A percentile compares a stretch with the other conserved stretches of the same genome.
These are phyloP conservation scores for Uromys caudimaculatus DNA, from an alignment of 2,797 vertebrate species.

Conservation along the genomic window DNA sequence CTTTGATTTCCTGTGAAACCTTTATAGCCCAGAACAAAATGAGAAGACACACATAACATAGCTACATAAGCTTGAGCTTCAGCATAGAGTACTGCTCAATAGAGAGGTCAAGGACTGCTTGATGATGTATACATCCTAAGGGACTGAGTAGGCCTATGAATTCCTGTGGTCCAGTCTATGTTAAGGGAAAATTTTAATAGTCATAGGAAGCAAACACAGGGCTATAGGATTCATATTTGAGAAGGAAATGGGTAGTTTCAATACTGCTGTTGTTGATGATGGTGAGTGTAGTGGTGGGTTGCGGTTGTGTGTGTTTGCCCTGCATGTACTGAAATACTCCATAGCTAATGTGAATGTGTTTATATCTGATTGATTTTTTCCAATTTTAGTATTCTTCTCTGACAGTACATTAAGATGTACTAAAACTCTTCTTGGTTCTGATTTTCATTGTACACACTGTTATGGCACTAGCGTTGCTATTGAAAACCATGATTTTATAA, in stretches of 20 bases:
- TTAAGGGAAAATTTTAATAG: constrained; percentile 15
- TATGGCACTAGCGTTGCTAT: background rate
- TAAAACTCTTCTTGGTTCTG: background rate
- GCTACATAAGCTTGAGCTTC: background rate
- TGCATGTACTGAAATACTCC: background rate
- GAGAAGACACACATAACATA: constrained; percentile 20
- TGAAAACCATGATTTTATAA: constrained; percentile 53
- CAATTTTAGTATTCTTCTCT: background rate
- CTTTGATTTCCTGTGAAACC: background rate
- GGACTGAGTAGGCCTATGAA: background rate
- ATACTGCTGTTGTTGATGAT: background rate
- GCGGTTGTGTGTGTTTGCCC: background rate
- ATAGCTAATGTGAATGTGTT: background rate
- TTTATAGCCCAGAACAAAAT: background rate
- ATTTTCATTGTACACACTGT: constrained; percentile 13
- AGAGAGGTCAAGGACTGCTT: background rate
- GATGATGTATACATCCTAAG: constrained; percentile 33
- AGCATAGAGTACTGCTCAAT: background rate
- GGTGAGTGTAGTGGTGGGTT: background rate
- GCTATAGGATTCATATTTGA: background rate
- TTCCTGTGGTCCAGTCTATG: background rate
- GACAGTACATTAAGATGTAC: background rate
- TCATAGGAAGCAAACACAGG: constrained; percentile 49
- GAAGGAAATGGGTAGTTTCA: background rate
- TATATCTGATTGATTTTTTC: background rate